Evolutionary conservation across 2,888 invertebrate genomes (phyloP), one percentile per base, ranked within the genome.

Genomic region (Epirrita christyi): DNA sequence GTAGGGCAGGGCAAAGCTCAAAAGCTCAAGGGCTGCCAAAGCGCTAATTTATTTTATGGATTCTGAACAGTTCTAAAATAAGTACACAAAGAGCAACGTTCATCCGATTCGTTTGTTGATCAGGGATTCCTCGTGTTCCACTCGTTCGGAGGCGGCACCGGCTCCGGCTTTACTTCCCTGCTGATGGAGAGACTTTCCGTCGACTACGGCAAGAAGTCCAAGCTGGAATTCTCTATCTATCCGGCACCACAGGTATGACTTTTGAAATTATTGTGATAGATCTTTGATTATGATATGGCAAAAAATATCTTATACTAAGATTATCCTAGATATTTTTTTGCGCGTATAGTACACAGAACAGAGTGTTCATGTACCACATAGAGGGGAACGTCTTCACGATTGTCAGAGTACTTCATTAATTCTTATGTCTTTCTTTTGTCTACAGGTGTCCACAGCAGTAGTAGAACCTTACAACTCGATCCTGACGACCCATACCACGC

Each of bases 401-500:
- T 21, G 21, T 21, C 21, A 3, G 4, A 2, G 21, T 21, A 4
- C 21, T 21, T 21, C 21, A 21, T 21, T 21, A 21, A 21, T 21
- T 21, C 21, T 4, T 21, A 21, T 21, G 21, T n/a, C 21, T 3
- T 21, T 8, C 10, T 29, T 44, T 56, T 4, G 1, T n/a, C 13
- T 34, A n/a, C 93, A 96, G 94, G 96, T 96, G 21, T 96, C 96
- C 9, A 96, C 96, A 6, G 96, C 96, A 11, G 96, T 96, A 2
- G 96, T 96, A 44, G 96, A 96, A 85, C 98, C 98, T 0, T 98
- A 98, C 93, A 98, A 98, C 88, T 97, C 98, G 0, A 97, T 98
- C 78, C 88, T 98, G 67, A 98, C 97, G 13, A 98, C 98, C 6
- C 98, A 98, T 89, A 98, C 97, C 0, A 97, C 97, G 0, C 85